A percentile compares a stretch with the other conserved stretches of the same genome.
Conservation (phyloP, 2,797 vertebrate genomes). For the Sebastes minor region DNA sequence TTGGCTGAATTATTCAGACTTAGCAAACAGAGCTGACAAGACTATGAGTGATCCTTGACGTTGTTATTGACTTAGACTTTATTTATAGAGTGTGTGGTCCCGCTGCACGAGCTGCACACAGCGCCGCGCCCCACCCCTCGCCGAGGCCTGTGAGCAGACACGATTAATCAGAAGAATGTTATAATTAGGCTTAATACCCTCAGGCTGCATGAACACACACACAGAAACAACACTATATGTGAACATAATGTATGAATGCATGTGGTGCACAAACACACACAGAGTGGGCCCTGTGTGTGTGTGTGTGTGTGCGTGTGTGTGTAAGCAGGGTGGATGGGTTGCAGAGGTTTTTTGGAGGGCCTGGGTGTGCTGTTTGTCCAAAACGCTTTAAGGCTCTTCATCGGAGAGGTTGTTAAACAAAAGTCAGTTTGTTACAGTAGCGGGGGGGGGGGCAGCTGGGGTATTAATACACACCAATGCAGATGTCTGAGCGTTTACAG, state of each 20-base stretch:
- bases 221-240: constrained; percentile 46
- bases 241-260: constrained; percentile 72
- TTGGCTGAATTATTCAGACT: constrained; percentile 57
- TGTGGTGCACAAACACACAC: constrained; percentile 50
- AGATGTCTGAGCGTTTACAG: constrained; percentile 55
- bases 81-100: constrained; percentile 76
- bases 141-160: constrained; percentile 55
- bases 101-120: constrained; percentile 40
- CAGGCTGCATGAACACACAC: constrained; percentile 57
- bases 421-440: constrained; percentile 80
- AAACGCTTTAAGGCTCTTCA: constrained; percentile 74
- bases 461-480: constrained; percentile 72
- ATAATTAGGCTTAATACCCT: constrained; percentile 79
- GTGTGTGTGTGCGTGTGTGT: neutral
- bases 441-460: constrained; percentile 5
- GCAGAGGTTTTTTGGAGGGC: constrained; percentile 48
- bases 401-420: constrained; percentile 72
- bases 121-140: neutral
- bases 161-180: constrained; percentile 81
- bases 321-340: constrained; percentile 40
- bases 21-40: constrained; percentile 69
- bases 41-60: constrained; percentile 71
- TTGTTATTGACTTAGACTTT: constrained; percentile 77
- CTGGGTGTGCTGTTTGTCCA: constrained; percentile 68
- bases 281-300: neutral